phyloP scores from a whole-genome alignment of 2,113 vertebrate genomes.

The Edolisoma coerulescens region DNA sequence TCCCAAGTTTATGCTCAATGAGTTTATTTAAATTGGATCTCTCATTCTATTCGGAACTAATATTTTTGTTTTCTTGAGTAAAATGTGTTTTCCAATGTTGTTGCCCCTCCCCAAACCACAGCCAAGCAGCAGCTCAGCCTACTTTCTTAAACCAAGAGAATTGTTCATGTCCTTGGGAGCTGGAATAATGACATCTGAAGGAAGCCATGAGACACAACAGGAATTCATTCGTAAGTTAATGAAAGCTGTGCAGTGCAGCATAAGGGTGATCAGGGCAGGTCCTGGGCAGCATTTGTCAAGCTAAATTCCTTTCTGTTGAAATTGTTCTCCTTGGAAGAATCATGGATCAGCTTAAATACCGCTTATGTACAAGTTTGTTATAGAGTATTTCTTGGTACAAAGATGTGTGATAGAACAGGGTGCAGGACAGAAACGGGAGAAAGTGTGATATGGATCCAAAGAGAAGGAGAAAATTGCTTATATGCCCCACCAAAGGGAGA shows the following conservation, averaged over 20 bases:
- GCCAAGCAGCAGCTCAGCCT: neutral
- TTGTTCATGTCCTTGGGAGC: neutral
- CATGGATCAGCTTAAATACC: neutral
- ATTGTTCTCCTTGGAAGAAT: neutral
- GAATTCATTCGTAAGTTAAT: constrained; percentile 25
- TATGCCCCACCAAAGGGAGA: neutral
- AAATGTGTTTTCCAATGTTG: neutral
- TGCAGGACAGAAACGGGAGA: neutral
- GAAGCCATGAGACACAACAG: neutral
- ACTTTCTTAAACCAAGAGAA: constrained; percentile 5
- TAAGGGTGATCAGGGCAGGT: neutral
- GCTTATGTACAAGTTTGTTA: neutral
- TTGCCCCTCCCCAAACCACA: neutral
- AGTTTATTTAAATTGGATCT: neutral
- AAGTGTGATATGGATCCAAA: neutral
- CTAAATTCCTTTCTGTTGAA: neutral
- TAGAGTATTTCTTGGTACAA: neutral
- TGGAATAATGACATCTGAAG: neutral
- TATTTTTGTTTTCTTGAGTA: constrained; percentile 25
- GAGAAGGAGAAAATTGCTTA: neutral
- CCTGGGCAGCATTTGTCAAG: neutral
- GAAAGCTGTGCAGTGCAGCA: neutral
- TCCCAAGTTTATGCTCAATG: neutral
- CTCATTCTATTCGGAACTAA: constrained; percentile 13
- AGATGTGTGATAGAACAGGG: neutral